Base-by-base conservation (phyloP, 2,888 invertebrate genomes). In the Apotomis capreana region DNA sequence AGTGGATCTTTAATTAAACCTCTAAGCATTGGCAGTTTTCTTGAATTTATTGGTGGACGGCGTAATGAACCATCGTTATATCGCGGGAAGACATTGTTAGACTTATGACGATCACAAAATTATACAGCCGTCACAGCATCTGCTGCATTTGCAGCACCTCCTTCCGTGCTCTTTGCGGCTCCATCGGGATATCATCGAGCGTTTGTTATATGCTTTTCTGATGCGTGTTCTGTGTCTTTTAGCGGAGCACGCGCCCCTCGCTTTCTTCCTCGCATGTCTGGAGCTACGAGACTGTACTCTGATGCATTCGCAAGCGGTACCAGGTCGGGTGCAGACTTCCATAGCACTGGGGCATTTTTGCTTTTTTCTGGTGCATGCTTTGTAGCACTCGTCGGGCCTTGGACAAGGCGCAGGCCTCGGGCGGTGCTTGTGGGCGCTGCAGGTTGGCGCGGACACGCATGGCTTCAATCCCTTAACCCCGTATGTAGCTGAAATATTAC, bases 371-470 rank as follows among this genome's bases (percentile, higher is more conserved):
- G 81, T 84, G 76, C 89, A 87, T 78, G 84, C 87, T 62, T 84
- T 82, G 78, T 86, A 90, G 78, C 92, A 92, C 73, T 85, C 80
- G 70, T 91, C 89, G 52, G 90, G 91, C n/a, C 84, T 71, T 10
- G 87, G 84, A 73, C 92, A 92, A 4, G 91, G 89, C 15, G 87
- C 80, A 51, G 88, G 85, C 52, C 87, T 84, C 3, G 89, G 92
- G 75, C 90, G 84, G 75, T 89, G 90, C 64, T 76, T 87, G 81
- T 91, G 91, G 12, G 78, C 81, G 75, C 87, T 87, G 81, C 92
- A 91, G 77, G 87, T 81, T 55, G 92, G 89, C 55, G 84, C 88
- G 60, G 91, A 89, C 68, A 88, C 79, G 77, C 92, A 92, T 59
- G 91, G 88, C 80, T 89, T 90, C 73, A 87, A 52, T 78, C 86